phyloP scores from a whole-genome alignment of 2,113 vertebrate species.

The Mesembrinibis cayennensis region DNA sequence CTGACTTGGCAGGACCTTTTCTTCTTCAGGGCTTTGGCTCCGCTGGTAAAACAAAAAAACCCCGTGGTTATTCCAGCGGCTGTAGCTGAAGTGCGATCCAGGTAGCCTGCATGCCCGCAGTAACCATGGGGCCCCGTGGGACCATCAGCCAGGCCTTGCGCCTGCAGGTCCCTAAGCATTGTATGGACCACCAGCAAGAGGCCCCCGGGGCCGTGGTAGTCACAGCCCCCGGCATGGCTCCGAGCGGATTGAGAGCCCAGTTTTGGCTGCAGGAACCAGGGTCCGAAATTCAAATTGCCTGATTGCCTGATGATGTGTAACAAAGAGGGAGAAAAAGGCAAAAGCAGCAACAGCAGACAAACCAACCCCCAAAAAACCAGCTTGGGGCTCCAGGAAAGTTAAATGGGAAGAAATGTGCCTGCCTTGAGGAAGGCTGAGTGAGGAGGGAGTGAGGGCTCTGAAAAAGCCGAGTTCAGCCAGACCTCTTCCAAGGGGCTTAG shows the following conservation, averaged over 20 bases:
- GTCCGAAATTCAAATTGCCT: background rate
- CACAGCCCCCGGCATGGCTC: fast-evolving
- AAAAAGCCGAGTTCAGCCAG: background rate
- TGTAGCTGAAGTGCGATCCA: background rate
- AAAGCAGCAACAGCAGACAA: background rate
- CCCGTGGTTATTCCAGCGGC: background rate
- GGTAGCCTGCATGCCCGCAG: background rate
- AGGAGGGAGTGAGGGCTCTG: background rate
- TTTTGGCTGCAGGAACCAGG: background rate
- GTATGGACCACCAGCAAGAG: background rate
- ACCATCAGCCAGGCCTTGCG: background rate
- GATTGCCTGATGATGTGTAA: background rate
- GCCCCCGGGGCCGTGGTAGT: fast-evolving
- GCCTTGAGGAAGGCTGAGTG: background rate
- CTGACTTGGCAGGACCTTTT: conserved; percentile 25
- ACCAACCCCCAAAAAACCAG: background rate
- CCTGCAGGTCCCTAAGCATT: background rate
- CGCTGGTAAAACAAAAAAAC: background rate
- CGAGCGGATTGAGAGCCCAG: fast-evolving
- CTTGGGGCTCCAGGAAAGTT: background rate
- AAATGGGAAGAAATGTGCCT: background rate
- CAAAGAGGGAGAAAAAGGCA: background rate
- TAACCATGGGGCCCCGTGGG: fast-evolving
- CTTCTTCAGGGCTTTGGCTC: conserved; percentile 23
- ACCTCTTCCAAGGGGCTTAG: background rate